These are phyloP conservation scores for Ylistrum balloti DNA, from an alignment of 1,140 invertebrate species.

Conservation along the genomic window DNA sequence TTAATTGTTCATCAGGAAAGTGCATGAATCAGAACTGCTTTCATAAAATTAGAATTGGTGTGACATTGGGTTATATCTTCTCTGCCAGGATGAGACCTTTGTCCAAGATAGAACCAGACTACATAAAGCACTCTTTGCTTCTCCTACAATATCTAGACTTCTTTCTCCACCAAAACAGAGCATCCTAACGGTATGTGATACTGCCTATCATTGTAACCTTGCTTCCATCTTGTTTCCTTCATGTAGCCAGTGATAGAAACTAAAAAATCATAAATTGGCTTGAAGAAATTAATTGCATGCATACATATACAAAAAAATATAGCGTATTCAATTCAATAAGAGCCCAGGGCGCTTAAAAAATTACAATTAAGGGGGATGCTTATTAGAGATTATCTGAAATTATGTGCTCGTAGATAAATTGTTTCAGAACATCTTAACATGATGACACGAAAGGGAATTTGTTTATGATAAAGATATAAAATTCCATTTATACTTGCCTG, in stretches of 20 bases:
- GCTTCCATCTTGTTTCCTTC: neutral
- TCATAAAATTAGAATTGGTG: neutral
- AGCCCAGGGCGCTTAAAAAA: too few species aligned
- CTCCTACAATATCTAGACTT: neutral
- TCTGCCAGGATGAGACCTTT: neutral
- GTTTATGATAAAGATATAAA: too few species aligned
- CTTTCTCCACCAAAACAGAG: conserved; percentile 7
- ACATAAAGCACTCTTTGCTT: conserved; percentile 4
- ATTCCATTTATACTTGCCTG: too few species aligned
- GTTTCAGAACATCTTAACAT: too few species aligned
- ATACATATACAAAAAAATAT: too few species aligned
- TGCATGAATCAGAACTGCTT: neutral
- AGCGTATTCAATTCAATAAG: too few species aligned
- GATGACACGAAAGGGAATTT: too few species aligned
- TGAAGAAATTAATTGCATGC: conserved; percentile 11
- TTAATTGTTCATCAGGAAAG: too few species aligned
- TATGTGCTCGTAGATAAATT: too few species aligned
- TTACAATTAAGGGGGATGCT: too few species aligned
- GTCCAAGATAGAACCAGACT: neutral
- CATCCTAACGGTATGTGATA: neutral
- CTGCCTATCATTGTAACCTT: neutral
- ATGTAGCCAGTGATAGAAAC: neutral
- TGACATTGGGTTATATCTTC: neutral
- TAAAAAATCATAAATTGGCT: neutral
- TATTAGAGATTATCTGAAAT: too few species aligned